A percentile compares a stretch with the other conserved stretches of the same genome.
Evolutionary conservation across 2,113 vertebrate species (phyloP).

Genomic region (Nesogale talazaci): DNA sequence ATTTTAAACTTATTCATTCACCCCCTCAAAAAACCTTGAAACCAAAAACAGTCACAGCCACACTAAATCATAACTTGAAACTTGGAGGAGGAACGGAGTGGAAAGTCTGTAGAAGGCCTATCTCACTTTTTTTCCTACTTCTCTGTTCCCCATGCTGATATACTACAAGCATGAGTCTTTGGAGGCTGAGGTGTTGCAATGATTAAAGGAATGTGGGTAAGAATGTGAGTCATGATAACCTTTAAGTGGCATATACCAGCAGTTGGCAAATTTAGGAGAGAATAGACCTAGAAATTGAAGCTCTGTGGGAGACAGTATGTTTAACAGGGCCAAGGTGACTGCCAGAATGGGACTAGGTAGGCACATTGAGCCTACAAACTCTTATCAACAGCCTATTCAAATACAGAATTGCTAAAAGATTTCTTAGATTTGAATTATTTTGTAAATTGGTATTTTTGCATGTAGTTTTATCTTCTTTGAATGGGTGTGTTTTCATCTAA

Average conservation of each 20-base stretch:
- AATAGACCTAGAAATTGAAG: neutral
- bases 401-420: neutral
- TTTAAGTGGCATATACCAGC: neutral
- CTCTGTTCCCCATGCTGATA: neutral
- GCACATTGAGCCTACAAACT: neutral
- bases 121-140: neutral
- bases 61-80: neutral
- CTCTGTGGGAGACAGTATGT: neutral
- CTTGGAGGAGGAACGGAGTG: neutral
- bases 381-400: neutral
- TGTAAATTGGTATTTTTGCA: neutral
- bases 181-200: neutral
- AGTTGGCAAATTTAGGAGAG: neutral
- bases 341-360: neutral
- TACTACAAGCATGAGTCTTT: neutral
- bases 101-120: neutral
- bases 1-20: conserved; percentile 12
- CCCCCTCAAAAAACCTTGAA: neutral
- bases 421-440: neutral
- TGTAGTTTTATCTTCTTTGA: neutral
- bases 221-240: neutral
- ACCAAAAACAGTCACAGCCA: neutral
- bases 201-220: neutral
- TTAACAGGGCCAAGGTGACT: neutral
- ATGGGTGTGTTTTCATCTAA: conserved; percentile 5